Evolutionary conservation across 2,888 invertebrate genomes (phyloP), one percentile per base, ranked within the genome.

Genomic region (Mongoloraphidia duomilia): DNA sequence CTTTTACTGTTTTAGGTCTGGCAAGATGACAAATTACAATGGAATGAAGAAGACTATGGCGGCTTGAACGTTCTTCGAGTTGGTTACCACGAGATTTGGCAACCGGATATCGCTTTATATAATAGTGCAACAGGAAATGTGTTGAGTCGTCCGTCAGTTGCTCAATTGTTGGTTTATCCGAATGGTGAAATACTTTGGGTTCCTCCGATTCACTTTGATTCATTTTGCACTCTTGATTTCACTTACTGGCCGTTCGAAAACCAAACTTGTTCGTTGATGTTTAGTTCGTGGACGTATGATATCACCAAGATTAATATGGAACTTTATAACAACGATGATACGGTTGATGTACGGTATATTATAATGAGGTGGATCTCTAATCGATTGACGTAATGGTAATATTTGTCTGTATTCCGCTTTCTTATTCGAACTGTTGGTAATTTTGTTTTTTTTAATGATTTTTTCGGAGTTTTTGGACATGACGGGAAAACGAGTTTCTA

Each of bases 51-150:
- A 2, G 75, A 78, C 17, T 84, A 83, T 55, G 81, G 78, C 56
- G 80, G 76, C 34, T 70, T 86, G 46, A 68, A 67, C 14, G 63
- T 65, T 40, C 65, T 82, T 38, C 74, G 80, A 61, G 69, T 82
- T 58, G 75, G 77, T 9, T 77, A 78, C 50, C 80, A 80, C 63
- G 83, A 85, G 61, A 71, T 88, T 56, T 90, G 89, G 85, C 76
- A 77, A 63, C 89, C 87, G 4, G 87, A 85, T 64, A 70, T 87
- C 51, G 74, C 75, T 53, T 70, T 85, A 11, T 79, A 82, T 56
- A 87, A 86, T 66, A 80, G 82, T 53, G 79, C 80, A 3, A 72
- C 73, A 9, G 74, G 76, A 37, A 73, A 71, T 41, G 71, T 74
- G 10, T 72, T 77, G 38, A 79, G 76, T 55, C 73, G 75, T 56